Conservation (phyloP, 2,113 vertebrate species). For the Mesoclemmys tuberculata region DNA sequence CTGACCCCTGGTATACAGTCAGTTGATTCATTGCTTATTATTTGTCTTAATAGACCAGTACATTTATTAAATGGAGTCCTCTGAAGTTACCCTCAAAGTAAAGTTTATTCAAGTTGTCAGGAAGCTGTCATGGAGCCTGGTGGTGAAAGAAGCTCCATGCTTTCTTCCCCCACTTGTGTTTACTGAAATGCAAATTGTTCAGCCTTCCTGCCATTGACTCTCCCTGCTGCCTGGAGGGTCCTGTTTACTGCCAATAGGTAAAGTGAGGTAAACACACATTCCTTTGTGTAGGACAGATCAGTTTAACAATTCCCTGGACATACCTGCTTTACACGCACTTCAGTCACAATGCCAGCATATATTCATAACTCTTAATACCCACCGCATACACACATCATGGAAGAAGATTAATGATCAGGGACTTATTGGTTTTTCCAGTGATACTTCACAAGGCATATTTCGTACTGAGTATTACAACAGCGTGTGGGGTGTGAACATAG, state of each 20-base stretch:
- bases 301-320: not conserved
- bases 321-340: not conserved
- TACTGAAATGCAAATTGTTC: too few relatives aligned
- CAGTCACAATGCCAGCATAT: not conserved
- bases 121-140: too few relatives aligned
- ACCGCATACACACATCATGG: not conserved
- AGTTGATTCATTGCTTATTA: too few relatives aligned
- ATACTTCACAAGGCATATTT: not conserved
- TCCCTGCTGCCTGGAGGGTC: too few relatives aligned
- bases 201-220: too few relatives aligned
- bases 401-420: not conserved
- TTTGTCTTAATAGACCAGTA: not conserved
- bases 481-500: not conserved
- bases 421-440: not conserved
- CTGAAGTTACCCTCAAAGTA: not conserved
- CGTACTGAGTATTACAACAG: not conserved
- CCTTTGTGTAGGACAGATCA: not conserved
- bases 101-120: too few relatives aligned
- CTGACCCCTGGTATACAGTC: too few relatives aligned
- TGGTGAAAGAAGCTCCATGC: too few relatives aligned
- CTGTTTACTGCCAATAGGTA: too few relatives aligned
- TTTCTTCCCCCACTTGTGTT: too few relatives aligned
- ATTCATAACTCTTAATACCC: not conserved
- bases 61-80: not conserved
- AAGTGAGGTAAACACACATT: not conserved